phyloP scores from a whole-genome alignment of 2,888 invertebrate species.

The Rotaria magnacalcarata region DNA sequence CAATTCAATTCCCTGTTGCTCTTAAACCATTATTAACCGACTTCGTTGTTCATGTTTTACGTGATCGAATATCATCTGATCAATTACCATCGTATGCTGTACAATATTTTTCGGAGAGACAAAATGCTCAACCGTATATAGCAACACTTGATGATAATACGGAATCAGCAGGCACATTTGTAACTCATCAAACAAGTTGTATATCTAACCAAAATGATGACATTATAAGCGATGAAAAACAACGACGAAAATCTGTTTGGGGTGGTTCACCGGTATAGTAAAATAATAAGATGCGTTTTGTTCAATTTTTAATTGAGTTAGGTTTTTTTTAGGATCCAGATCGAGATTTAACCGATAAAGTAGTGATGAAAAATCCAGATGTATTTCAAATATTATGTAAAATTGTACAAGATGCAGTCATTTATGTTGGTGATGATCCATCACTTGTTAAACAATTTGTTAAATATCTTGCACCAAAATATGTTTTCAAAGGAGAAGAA shows the following conservation, averaged over 20 bases:
- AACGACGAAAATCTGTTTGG: slow-evolving; percentile 10
- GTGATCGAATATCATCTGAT: not conserved
- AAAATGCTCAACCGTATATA: not conserved
- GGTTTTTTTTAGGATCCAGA: not conserved
- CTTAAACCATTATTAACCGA: not conserved
- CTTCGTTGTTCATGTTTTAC: slow-evolving; percentile 6
- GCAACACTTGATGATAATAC: not conserved
- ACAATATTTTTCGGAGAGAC: not conserved
- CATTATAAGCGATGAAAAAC: not conserved
- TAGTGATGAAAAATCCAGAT: not conserved
- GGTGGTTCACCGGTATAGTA: not conserved
- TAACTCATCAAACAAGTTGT: not conserved
- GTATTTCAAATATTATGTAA: not conserved
- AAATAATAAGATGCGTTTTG: not conserved
- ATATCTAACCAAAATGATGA: not conserved
- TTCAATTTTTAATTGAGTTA: no score
- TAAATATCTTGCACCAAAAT: slow-evolving; percentile 66
- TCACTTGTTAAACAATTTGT: slow-evolving; percentile 16
- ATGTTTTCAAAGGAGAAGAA: slow-evolving; percentile 62
- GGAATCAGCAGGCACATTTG: not conserved
- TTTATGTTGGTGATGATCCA: not conserved
- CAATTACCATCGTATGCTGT: not conserved
- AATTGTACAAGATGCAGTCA: not conserved
- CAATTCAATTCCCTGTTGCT: not conserved
- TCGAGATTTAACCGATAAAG: not conserved